Evolutionary conservation across 2,888 invertebrate species (phyloP), one percentile per base, ranked within the genome.

Genomic region (Lamproptera curius): DNA sequence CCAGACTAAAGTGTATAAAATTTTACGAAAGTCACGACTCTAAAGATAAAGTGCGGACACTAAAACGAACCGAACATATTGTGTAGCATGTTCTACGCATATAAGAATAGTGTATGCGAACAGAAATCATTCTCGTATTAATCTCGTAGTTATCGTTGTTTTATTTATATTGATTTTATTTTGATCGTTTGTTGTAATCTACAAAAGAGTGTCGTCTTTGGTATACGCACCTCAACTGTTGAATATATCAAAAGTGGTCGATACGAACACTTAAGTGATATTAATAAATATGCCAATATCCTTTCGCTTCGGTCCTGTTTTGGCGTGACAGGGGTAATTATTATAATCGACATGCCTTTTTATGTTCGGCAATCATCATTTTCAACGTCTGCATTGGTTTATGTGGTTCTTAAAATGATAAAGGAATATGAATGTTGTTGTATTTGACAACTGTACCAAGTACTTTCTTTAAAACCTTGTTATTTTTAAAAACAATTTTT

Each of bases 341-440:
- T 31, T 31, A 11, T 31, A 31, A 31, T 31, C 9, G 11, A 31
- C 31, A 11, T 31, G 31, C 31, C 31, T 31, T 31, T 31, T 31
- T 31, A 31, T 31, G 31, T 31, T 31, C 13, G 31, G 31, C 31
- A 31, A 31, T 31, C 31, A 31, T 31, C 13, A 31, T 31, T 31
- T 31, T 31, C 13, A 20, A n/a, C 13, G 31, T 31, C 11, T 6
- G 31, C 31, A 31, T 11, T n/a, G 31, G 5, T 31, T 31, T 31
- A 31, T 31, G 11, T 31, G 11, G 13, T 11, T 31, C 13, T 31
- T 11, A 31, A 31, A 1, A 6, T 31, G 31, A 11, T 31, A n/a
- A n/a, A 31, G n/a, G 11, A 31, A n/a, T 31, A 11, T 10, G n/a
- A 2, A 28, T 2, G 9, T 8, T 28, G 4, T 28, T 28, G 2